Base-by-base conservation (phyloP, 64 coral and sea anemone genomes). In the Dendrophyllia cribrosa region DNA sequence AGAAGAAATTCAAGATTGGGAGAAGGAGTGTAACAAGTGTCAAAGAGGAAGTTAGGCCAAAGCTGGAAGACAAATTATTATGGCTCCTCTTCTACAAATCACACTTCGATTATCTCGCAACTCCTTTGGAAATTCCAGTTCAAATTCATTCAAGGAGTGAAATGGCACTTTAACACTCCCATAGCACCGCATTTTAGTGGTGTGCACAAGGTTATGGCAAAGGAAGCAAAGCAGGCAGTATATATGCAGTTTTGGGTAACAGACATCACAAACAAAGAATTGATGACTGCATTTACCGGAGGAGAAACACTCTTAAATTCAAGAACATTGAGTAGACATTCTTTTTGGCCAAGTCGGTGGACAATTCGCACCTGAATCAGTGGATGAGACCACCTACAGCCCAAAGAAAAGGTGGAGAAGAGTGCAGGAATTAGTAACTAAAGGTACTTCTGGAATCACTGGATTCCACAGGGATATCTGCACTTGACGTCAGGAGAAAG, bases 211-310 rank as follows among this genome's bases (percentile, higher is more conserved):
- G n/a, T n/a, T n/a, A n/a, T n/a, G n/a, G n/a, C n/a, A n/a, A n/a
- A n/a, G n/a, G n/a, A n/a, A n/a, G n/a, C n/a, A n/a, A n/a, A n/a
- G n/a, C n/a, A n/a, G n/a, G n/a, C n/a, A n/a, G n/a, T n/a, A n/a
- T n/a, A n/a, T n/a, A n/a, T n/a, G n/a, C n/a, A n/a, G 59, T 91
- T 46, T 43, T 95, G 10, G 68, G 87, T 51, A 84, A 90, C 93
- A 59, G 93, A 95, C 25, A 79, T 95, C 23, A 95, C 88, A 79
- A 88, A 91, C 73, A 74, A 95, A 74, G 88, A 95, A 66, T 76
- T 95, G 22, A 24, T 68, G 49, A 95, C 72, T 2, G 93, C 76
- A 24, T 76, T 86, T 43, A 86, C 86, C 46, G 81, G 88, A 70
- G 82, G 82, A 46, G 93, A 95, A 80, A 64, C 50, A 19, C 73